Conservation (phyloP, 2,888 invertebrate genomes). For the Drosophila emarginata region DNA sequence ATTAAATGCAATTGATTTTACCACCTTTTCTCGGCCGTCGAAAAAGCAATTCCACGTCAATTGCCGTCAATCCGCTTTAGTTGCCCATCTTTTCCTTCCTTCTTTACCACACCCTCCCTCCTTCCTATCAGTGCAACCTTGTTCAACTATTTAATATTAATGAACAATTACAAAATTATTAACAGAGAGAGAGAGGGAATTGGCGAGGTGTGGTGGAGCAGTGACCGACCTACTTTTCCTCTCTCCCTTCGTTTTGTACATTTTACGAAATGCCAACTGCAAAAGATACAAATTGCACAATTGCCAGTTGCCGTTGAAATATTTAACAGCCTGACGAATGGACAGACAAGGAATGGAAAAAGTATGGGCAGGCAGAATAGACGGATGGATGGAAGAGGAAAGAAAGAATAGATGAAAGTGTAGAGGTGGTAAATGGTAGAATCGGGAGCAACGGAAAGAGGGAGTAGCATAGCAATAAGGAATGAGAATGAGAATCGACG, state of each 20-base stretch:
- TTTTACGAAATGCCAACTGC: constrained; percentile 25
- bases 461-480: constrained; percentile 4
- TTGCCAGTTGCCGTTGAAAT: constrained; percentile 45
- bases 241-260: not conserved
- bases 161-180: constrained; percentile 37
- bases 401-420: not conserved
- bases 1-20: constrained; percentile 1
- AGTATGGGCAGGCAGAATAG: not conserved
- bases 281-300: constrained; percentile 46
- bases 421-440: not conserved
- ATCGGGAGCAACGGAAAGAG: not conserved
- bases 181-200: constrained; percentile 4
- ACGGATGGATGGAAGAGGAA: not conserved
- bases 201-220: not conserved
- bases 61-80: constrained; percentile 19
- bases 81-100: not conserved
- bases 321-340: constrained; percentile 41
- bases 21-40: not conserved
- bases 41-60: not conserved
- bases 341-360: not conserved
- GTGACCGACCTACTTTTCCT: constrained; percentile 36
- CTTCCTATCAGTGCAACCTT: constrained; percentile 1
- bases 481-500: constrained; percentile 33
- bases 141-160: constrained; percentile 30
- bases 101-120: too few species aligned